These are phyloP conservation scores for Malaclemys terrapin DNA, from an alignment of 2,113 vertebrate genomes.

Conservation along the genomic window DNA sequence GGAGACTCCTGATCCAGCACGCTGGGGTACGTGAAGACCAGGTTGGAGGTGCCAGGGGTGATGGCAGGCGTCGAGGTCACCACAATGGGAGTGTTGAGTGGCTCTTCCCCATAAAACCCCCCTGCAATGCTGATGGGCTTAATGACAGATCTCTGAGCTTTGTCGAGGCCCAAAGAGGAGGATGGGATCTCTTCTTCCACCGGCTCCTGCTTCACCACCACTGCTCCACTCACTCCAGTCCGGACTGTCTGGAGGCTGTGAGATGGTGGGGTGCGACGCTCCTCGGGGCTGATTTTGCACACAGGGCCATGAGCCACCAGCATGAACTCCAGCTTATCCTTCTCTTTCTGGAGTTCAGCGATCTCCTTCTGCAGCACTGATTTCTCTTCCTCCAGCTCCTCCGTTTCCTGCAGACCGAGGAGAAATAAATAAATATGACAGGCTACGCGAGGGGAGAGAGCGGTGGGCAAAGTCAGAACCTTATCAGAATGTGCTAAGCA, in stretches of 20 bases:
- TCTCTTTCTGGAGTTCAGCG: conserved; percentile 95
- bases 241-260: conserved; percentile 85
- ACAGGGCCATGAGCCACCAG: conserved; percentile 95
- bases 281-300: conserved; percentile 94
- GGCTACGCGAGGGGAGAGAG: neutral
- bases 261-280: conserved; percentile 82
- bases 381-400: conserved; percentile 97
- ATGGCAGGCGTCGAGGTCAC: conserved; percentile 94
- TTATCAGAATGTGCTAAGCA: neutral
- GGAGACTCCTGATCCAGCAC: conserved; percentile 97
- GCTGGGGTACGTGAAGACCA: conserved; percentile 98
- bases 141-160: conserved; percentile 94
- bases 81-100: conserved; percentile 98
- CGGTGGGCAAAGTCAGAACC: neutral
- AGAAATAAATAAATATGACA: conserved; percentile 20
- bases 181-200: conserved; percentile 84
- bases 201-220: conserved; percentile 96
- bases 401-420: conserved; percentile 88
- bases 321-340: conserved; percentile 99
- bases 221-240: conserved; percentile 54
- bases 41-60: conserved; percentile 92
- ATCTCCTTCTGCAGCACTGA: conserved; percentile 97
- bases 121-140: conserved; percentile 96
- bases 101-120: conserved; percentile 92
- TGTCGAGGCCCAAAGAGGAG: conserved; percentile 78